A percentile compares a stretch with the other conserved stretches of the same genome.
Conservation (phyloP, 2,888 invertebrate genomes). For the Itoplectis maculator region DNA sequence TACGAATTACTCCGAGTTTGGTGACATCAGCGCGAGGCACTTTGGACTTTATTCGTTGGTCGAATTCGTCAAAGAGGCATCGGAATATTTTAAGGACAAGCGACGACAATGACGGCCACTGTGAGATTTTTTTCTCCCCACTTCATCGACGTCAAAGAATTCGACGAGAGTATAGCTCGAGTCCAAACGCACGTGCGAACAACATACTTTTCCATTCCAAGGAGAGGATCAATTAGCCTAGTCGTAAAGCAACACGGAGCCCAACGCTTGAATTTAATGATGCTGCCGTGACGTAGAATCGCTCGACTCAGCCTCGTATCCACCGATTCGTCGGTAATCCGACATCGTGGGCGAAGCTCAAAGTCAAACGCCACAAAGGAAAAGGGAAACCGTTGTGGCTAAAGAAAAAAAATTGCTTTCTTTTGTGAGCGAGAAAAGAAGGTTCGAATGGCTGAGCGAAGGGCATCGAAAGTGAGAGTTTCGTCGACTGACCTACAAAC, state of each 20-base stretch:
- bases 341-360: not conserved
- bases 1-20: too few relatives aligned
- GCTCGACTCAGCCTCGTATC: not conserved
- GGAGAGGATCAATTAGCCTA: slow-evolving; percentile 19
- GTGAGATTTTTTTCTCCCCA: not conserved
- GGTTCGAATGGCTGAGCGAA: not conserved
- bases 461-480: slow-evolving; percentile 5
- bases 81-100: not conserved
- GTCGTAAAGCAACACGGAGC: not conserved
- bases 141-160: not conserved
- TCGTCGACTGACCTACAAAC: not conserved
- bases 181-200: not conserved
- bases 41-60: not conserved
- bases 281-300: not conserved
- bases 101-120: not conserved
- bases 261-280: not conserved
- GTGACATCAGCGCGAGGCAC: not conserved
- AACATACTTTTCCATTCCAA: slow-evolving; percentile 5
- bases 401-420: not conserved
- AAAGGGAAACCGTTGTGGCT: not conserved
- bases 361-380: not conserved
- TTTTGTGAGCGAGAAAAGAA: not conserved
- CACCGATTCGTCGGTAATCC: not conserved
- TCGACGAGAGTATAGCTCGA: not conserved
- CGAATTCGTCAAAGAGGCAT: not conserved